phyloP scores from a whole-genome alignment of 2,888 invertebrate genomes.

The Philhelius pedissequus region DNA sequence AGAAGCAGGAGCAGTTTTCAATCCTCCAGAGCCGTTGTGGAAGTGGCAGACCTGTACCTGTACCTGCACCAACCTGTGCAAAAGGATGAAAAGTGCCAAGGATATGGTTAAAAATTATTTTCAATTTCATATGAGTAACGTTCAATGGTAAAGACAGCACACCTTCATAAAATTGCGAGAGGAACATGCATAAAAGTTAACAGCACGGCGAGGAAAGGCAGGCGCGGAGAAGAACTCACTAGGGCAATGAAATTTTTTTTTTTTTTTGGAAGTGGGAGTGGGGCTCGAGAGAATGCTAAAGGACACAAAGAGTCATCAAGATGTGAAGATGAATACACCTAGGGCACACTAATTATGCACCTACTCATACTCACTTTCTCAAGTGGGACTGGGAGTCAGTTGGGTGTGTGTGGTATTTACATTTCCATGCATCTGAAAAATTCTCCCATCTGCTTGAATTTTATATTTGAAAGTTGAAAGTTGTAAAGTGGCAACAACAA shows the following conservation, averaged over 20 bases:
- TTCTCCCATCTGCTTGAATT: slow-evolving; percentile 41
- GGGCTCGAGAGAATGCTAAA: slow-evolving; percentile 30
- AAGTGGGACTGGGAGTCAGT: background rate
- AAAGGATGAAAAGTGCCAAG: slow-evolving; percentile 28
- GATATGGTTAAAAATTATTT: slow-evolving; percentile 53
- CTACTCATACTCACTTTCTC: slow-evolving; percentile 1
- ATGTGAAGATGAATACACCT: slow-evolving; percentile 49
- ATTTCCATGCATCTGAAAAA: too few species aligned
- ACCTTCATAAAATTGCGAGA: slow-evolving; percentile 1
- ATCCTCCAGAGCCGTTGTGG: slow-evolving; percentile 17
- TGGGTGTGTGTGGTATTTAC: background rate
- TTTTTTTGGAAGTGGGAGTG: background rate
- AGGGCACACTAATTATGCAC: slow-evolving; percentile 61
- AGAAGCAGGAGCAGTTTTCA: background rate
- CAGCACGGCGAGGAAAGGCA: too few species aligned
- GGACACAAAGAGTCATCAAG: slow-evolving; percentile 58
- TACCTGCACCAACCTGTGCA: too few species aligned
- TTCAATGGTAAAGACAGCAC: slow-evolving; percentile 1
- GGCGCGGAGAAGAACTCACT: background rate
- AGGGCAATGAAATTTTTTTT: background rate
- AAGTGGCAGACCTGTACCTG: slow-evolving; percentile 9
- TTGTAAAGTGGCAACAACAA: background rate
- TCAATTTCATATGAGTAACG: slow-evolving; percentile 43
- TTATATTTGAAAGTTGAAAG: background rate
- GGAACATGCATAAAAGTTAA: slow-evolving; percentile 23